Evolutionary conservation across 2,113 vertebrate species (phyloP), one percentile per base, ranked within the genome.

Genomic region (Galeopterus variegatus): DNA sequence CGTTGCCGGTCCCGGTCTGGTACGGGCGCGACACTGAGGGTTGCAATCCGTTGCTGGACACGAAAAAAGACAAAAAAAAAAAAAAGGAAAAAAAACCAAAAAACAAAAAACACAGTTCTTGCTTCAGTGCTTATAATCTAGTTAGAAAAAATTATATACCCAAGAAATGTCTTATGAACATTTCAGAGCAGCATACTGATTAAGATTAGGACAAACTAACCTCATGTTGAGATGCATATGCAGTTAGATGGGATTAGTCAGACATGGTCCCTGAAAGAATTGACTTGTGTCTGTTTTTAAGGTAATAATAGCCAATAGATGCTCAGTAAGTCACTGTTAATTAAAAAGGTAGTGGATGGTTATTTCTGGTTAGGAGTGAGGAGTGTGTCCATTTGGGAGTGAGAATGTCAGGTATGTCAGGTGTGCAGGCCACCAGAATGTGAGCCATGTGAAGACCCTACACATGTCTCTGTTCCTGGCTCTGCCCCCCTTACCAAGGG

Each of bases 381-480:
- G 3, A 48, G 8, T 85, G 18, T 62, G 23, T 41, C 41, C n/a
- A 33, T 4, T 5, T 28, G 72, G 82, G 11, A n/a, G 9, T 3
- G 1, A 58, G 60, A 58, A 11, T 18, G 6, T 70, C 75, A 24
- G 41, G n/a, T 21, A 11, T 18, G 6, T 70, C 75, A 24, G 41
- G n/a, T 26, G 23, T 77, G 11, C 36, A 28, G 70, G 41, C 28
- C n/a, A 10, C 8, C 48, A 41, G 91, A 19, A 6, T 0, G 36
- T 23, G 17, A 67, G 36, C 60, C 9, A 0, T 4, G 0, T 36
- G 70, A n/a, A 5, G 33, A 48, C 5, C 11, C 45, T 4, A 2
- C 8, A n/a, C 7, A 0, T 0, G 1, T 18, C 72, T 56, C n/a
- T 24, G 52, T 54, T 50, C 41, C 73, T 58, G 88, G 28, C 33